Evolutionary conservation across 2,888 invertebrate species (phyloP), one percentile per base, ranked within the genome.

Genomic region (Habrosyne pyritoides): DNA sequence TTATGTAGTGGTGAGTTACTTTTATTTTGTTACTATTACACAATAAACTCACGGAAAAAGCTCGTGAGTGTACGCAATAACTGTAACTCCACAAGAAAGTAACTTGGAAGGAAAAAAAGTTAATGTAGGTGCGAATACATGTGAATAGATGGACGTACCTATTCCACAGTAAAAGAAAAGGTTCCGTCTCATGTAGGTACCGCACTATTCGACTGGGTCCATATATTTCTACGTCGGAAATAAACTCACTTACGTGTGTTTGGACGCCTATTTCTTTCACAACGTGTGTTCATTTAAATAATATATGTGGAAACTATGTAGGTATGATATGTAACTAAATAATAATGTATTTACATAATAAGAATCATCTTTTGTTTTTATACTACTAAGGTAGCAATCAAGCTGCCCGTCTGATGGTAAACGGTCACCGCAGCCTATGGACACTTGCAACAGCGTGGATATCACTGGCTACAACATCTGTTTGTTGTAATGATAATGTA

Each of bases 161-260:
- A 63, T 63, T 61, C 57, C 59, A 55, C 65, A 64, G 64, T 64
- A 66, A 67, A 68, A 64, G 66, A 69, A 71, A 42, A 71, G 60
- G 66, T 67, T 21, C 28, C 28, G 28, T 30, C 55, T 64, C 59
- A 62, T 54, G 56, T 53, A 51, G 56, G 59, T 12, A 30, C 42
- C 18, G 18, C 58, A 62, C 64, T 76, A 65, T 65, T 60, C 66
- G 67, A 65, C 67, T 61, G 62, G n/a, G 60, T 67, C 63, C 68
- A 77, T 75, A 75, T 76, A 69, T 74, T 75, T 75, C 69, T 69
- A 69, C 73, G 70, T 68, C 69, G 69, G 70, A 74, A 76, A 79
- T 80, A 78, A 67, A 64, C 62, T 63, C 52, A 14, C 57, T 55
- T 55, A 63, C 60, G 61, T 61, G 57, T 57, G 49, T 54, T 53